Evolutionary conservation across 2,888 invertebrate species (phyloP), one percentile per base, ranked within the genome.

Genomic region (Drosophila nr. perissopoda): DNA sequence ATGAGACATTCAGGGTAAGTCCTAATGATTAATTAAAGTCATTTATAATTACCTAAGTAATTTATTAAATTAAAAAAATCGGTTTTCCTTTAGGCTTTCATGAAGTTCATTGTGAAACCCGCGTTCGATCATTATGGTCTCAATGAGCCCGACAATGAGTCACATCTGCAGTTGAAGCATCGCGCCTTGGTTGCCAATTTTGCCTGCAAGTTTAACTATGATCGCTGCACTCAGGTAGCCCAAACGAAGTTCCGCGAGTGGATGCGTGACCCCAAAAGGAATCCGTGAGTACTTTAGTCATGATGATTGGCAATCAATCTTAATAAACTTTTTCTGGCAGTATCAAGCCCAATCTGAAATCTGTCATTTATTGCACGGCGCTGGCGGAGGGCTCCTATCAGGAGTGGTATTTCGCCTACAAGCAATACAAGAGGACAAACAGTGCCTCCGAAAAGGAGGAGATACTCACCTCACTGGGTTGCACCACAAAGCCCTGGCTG

Each of bases 331-430:
- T 3, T 2, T 5, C 16, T 31, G 36, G 31, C 51, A 95, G 95
- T 56, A 94, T 96, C 63, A 94, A 95, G 46, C 94, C 95, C 13
- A 95, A 95, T 90, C 90, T 96, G 33, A 94, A 95, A 72, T 92
- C 94, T 4, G 94, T 94, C 10, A 95, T 96, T 40, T 96, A 96
- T 89, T 96, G 96, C 84, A 95, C 95, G 4, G 95, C 95, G 0
- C 93, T 96, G 42, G 93, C 94, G 40, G 94, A 95, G 80, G 96
- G 96, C 0, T 94, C 94, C 1, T 94, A 94, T 76, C 93, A 93
- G 11, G 96, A 96, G 91, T 96, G 96, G 96, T 94, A 95, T 69
- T 96, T 95, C 86, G 95, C 95, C 27, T 95, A 95, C 90, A 92
- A 94, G 25, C 92, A 92, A 57, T 93, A 93, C 73, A 92, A 90